Evolutionary conservation across 2,888 invertebrate genomes (phyloP).

Genomic region (Phaedon cochleariae): DNA sequence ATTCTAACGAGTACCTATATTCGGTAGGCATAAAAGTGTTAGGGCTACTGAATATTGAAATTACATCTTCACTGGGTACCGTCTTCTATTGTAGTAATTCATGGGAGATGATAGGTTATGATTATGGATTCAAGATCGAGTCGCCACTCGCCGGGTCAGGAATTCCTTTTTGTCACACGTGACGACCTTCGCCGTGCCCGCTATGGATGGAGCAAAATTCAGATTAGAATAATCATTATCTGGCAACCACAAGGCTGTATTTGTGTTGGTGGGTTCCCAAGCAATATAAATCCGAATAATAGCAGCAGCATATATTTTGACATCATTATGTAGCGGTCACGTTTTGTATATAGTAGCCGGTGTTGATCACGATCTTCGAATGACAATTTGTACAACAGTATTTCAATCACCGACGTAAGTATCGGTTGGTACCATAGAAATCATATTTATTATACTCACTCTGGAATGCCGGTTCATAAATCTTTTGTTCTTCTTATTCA

Average conservation of each 20-base stretch:
- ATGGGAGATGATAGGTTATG: background rate
- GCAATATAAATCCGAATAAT: constrained; percentile 52
- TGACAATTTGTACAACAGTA: constrained; percentile 48
- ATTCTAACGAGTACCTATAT: no score
- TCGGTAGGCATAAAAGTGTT: background rate
- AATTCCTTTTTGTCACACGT: constrained; percentile 6
- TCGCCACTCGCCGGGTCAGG: background rate
- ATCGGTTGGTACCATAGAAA: background rate
- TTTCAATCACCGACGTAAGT: background rate
- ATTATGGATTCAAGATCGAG: background rate
- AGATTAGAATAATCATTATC: constrained; percentile 48
- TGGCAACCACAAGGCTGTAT: constrained; percentile 51
- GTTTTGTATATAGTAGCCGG: constrained; percentile 62
- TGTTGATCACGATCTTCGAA: constrained; percentile 59
- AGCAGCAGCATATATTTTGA: constrained; percentile 57
- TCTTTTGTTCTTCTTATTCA: no score
- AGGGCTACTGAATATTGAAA: background rate
- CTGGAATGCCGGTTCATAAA: no score
- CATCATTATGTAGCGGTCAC: constrained; percentile 60
- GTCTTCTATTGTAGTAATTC: background rate
- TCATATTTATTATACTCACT: no score
- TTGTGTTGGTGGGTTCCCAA: constrained; percentile 46
- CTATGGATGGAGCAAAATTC: constrained; percentile 39
- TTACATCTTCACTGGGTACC: background rate
- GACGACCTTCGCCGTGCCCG: constrained; percentile 20